These are phyloP conservation scores for Limanda limanda DNA, from an alignment of 2,113 vertebrate genomes.

Conservation along the genomic window DNA sequence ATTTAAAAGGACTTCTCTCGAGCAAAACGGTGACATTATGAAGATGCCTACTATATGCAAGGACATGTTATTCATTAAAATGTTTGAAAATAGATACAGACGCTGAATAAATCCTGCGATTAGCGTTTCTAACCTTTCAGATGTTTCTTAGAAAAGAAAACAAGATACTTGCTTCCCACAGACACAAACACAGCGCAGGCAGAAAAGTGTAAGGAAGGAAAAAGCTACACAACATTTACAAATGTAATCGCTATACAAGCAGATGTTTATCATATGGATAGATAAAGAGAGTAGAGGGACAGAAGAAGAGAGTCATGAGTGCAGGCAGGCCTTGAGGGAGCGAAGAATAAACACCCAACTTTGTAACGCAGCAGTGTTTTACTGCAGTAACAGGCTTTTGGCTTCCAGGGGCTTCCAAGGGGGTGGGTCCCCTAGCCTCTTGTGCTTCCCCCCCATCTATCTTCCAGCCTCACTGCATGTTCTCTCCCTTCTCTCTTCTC, in stretches of 20 bases:
- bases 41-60: constrained; percentile 28
- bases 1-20: constrained; percentile 5
- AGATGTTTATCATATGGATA: constrained; percentile 1
- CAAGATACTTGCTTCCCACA: constrained; percentile 42
- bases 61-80: constrained; percentile 5
- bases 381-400: constrained; percentile 26
- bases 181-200: neutral
- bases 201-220: constrained; percentile 13
- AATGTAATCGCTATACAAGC: no score
- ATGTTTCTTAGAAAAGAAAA: constrained; percentile 49
- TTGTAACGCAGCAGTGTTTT: neutral
- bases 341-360: constrained; percentile 32
- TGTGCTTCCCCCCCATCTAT: constrained; percentile 25
- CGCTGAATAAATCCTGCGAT: constrained; percentile 47
- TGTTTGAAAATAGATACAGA: constrained; percentile 19
- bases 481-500: constrained; percentile 39
- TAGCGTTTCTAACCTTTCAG: constrained; percentile 37
- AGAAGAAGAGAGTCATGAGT: constrained; percentile 1
- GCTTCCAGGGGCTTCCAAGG: constrained; percentile 31
- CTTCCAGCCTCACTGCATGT: constrained; percentile 33
- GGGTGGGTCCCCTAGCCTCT: constrained; percentile 1
- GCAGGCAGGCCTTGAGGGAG: constrained; percentile 16
- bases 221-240: constrained; percentile 22
- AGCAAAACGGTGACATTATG: constrained; percentile 15
- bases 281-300: constrained; percentile 22